A percentile compares a stretch with the other conserved stretches of the same genome.
Evolutionary conservation across 2,797 vertebrate genomes (phyloP).

Genomic region (Paramormyrops hopkinsi): DNA sequence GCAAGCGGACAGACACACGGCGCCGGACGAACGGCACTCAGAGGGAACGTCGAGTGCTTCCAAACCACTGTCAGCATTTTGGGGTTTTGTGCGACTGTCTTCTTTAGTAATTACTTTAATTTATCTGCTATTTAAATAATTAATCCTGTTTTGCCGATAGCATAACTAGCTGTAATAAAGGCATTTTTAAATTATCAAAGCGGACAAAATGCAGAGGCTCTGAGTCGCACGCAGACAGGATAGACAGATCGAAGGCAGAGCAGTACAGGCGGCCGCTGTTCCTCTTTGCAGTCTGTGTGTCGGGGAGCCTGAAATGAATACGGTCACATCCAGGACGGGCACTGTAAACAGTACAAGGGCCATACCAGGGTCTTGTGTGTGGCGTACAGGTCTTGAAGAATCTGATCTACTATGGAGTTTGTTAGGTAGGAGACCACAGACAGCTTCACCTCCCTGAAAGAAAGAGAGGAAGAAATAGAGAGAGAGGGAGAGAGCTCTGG

Average conservation of each 20-base stretch:
- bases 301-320: no score
- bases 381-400: slow-evolving; percentile 80
- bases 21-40: not conserved
- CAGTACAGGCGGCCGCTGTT: not conserved
- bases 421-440: slow-evolving; percentile 58
- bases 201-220: not conserved
- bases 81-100: not conserved
- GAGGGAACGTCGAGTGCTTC: not conserved
- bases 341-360: not conserved
- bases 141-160: not conserved
- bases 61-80: not conserved
- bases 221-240: not conserved
- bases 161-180: not conserved
- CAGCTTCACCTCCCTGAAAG: slow-evolving; percentile 69
- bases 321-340: not conserved
- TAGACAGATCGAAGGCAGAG: not conserved
- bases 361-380: slow-evolving; percentile 85
- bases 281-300: no score
- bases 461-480: not conserved
- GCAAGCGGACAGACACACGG: not conserved
- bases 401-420: slow-evolving; percentile 85
- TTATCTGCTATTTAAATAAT: not conserved
- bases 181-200: not conserved
- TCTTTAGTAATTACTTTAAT: not conserved
- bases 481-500: not conserved